Base-by-base conservation (phyloP, 2,797 vertebrate species). In the Uromys caudimaculatus region DNA sequence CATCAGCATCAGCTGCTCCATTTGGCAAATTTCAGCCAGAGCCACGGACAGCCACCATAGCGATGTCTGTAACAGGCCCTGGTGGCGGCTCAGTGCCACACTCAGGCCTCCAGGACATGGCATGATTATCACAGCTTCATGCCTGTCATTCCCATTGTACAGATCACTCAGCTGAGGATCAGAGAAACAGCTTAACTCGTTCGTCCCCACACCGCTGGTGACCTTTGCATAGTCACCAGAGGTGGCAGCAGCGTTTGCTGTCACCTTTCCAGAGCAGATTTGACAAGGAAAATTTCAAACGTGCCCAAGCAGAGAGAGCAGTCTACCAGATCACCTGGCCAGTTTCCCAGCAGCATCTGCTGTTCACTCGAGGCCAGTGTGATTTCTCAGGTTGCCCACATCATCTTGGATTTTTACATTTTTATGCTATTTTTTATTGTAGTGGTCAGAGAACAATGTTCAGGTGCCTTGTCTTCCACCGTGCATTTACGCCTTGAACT, bases 321-420 rank as follows among this genome's bases (percentile, higher is more conserved):
- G 27, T 38, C 1, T 24, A 35, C 41, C 1, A 9, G 69, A 41
- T 14, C 5, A 3, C 47, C n/a, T 0, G 3, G 11, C 0, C 73
- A 50, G 19, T 75, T 78, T 54, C 84, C 67, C 77, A 47, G 35
- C 38, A 3, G 13, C 16, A 76, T 50, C 62, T 8, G 11, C 1
- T 67, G 23, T 10, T 27, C 87, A 24, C 50, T 60, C 1, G 1
- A 0, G 60, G 76, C 16, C 50, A 14, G 19, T 73, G 60, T 69
- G 50, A 35, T 24, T 71, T 90, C 73, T 35, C 60, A 19, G 8
- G 14, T 44, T 44, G 16, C 16, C 50, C 50, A 27, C n/a, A 60
- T 3, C 5, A 44, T 47, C 67, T 14, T 12, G 54, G 77, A 69
- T 60, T 44, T 81, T 88, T 62, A 11, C 14, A 7, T n/a, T 85